phyloP scores from a whole-genome alignment of 2,113 vertebrate species.

The Hippopotamus amphibius region DNA sequence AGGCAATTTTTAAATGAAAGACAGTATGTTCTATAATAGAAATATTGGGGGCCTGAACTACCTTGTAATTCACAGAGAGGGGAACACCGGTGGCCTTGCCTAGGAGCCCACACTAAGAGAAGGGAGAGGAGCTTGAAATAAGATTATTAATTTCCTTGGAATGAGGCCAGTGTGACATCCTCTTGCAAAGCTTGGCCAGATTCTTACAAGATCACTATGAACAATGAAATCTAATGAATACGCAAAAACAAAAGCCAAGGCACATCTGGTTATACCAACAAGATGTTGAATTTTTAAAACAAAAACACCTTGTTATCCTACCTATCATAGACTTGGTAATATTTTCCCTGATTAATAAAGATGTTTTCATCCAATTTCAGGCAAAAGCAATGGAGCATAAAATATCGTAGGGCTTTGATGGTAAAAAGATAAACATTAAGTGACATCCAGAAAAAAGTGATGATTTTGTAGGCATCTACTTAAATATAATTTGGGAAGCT shows the following conservation, averaged over 20 bases:
- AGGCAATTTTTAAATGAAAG: slow-evolving; percentile 84
- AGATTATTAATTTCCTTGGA: slow-evolving; percentile 79
- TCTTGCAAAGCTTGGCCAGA: slow-evolving; percentile 63
- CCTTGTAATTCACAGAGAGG: slow-evolving; percentile 79
- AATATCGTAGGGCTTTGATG: neutral
- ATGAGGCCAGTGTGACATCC: slow-evolving; percentile 71
- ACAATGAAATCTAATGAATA: slow-evolving; percentile 74
- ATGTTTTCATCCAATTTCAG: slow-evolving; percentile 17
- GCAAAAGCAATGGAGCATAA: slow-evolving; percentile 21
- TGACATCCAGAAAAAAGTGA: neutral
- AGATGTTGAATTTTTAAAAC: slow-evolving; percentile 56
- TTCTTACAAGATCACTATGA: slow-evolving; percentile 69
- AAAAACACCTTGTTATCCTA: slow-evolving; percentile 46
- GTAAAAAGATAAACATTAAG: neutral
- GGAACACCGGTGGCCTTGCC: slow-evolving; percentile 72
- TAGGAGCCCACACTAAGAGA: slow-evolving; percentile 58
- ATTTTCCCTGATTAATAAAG: slow-evolving; percentile 60
- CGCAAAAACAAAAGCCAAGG: slow-evolving; percentile 63
- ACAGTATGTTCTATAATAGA: slow-evolving; percentile 77
- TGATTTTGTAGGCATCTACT: neutral
- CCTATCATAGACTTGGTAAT: slow-evolving; percentile 17
- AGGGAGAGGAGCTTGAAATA: slow-evolving; percentile 67
- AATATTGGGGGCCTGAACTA: slow-evolving; percentile 78
- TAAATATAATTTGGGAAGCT: neutral
- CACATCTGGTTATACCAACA: slow-evolving; percentile 69